phyloP scores from a whole-genome alignment of 2,797 vertebrate genomes.

The Dromococcyx pavoninus region DNA sequence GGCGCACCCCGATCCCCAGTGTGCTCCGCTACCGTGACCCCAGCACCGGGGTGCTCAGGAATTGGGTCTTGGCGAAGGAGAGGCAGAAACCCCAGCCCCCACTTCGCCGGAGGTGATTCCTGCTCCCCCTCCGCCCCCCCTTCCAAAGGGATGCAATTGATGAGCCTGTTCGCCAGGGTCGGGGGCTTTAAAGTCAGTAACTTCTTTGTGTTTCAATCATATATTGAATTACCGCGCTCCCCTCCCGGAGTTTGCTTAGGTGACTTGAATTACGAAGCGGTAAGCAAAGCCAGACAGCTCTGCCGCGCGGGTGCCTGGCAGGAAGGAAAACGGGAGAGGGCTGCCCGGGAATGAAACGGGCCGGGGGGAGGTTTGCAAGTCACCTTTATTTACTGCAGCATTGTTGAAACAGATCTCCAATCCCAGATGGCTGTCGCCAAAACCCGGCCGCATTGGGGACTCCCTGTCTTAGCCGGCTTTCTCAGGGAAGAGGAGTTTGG shows the following conservation, averaged over 20 bases:
- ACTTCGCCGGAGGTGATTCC: conserved; percentile 7
- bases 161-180: not conserved
- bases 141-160: not conserved
- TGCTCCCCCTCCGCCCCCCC: not conserved
- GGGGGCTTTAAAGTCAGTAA: conserved; percentile 10
- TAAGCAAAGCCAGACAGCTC: conserved; percentile 7
- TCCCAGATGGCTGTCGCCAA: not conserved
- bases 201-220: conserved; percentile 14
- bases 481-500: not conserved
- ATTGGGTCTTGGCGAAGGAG: not conserved
- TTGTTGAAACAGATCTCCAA: not conserved
- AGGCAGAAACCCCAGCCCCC: conserved; percentile 13
- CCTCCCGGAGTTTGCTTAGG: conserved; percentile 10
- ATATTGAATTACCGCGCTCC: not conserved
- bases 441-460: not conserved
- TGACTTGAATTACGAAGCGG: not conserved
- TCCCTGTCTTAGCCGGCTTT: not conserved
- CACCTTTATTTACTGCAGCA: conserved; percentile 22
- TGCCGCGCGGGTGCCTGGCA: not conserved
- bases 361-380: not conserved
- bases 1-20: not conserved
- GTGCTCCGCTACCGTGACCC: not conserved
- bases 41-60: not conserved
- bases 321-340: not conserved
- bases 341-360: not conserved